Base-by-base conservation (phyloP, 2,888 invertebrate genomes). In the Rhingia campestris region DNA sequence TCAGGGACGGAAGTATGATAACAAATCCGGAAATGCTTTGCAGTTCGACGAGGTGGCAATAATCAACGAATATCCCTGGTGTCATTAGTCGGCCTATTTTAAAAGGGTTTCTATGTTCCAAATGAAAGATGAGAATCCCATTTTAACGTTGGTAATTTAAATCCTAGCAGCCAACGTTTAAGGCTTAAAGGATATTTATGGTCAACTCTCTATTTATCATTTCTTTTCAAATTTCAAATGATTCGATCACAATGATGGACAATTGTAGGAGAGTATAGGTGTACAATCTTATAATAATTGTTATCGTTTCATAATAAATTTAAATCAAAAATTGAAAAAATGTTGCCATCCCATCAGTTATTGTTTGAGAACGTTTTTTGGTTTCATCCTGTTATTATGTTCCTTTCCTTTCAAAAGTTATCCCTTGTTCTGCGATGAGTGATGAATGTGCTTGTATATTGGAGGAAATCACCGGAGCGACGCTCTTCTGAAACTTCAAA, bases 51-150 rank as follows among this genome's bases (percentile, higher is more conserved):
- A 64, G 63, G 41, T 64, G 67, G 73, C 69, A 79, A 82, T 82
- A 82, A 74, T 73, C 69, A 82, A 82, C 69, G 69, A 82, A 53
- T 58, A 56, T 64, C 67, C 58, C 73, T 58, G 7, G 22, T 35
- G 66, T 37, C 51, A 61, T 67, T 72, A 59, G 49, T 61, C 47
- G 66, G 35, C 53, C 6, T 53, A 51, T 59, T 67, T 59, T 74
- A 64, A 82, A 79, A 82, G 79, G 79, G 45, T 82, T 82, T 74
- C 41, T 58, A 58, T 82, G 82, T 82, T 41, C 64, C 22, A 22
- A 22, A 22, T 22, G 49, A 43, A 59, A 51, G 67, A 51, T 56
- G 72, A 22, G 47, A 74, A 80, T 73, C 73, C 59, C 4, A 47
- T 59, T 80, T 66, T 2, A 22, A 30, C 39, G 72, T 35, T 66